phyloP scores from a whole-genome alignment of 2,888 invertebrate species.

The Lasioglossum vierecki region DNA sequence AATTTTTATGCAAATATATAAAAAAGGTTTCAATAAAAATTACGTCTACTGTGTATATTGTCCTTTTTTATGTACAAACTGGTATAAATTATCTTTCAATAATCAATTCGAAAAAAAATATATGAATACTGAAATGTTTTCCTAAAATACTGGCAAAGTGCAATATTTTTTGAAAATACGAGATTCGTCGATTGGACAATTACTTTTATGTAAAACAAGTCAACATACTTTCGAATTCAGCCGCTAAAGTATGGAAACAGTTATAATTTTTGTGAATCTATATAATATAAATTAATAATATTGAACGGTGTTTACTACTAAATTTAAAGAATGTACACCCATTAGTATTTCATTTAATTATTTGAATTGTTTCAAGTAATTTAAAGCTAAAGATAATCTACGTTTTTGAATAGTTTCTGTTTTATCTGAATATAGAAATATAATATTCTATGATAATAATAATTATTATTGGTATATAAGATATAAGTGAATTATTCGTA shows the following conservation, averaged over 20 bases:
- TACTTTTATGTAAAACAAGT: too few species aligned
- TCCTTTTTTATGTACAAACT: neutral
- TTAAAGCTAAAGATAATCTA: neutral
- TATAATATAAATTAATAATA: neutral
- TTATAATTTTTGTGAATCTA: neutral
- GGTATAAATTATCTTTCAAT: neutral
- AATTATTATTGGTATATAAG: neutral
- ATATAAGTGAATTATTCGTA: neutral
- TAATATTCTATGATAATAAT: neutral
- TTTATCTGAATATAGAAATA: neutral
- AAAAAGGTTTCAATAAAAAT: slow-evolving; percentile 14
- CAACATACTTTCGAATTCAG: slow-evolving; percentile 26
- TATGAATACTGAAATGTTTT: neutral
- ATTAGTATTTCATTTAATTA: neutral
- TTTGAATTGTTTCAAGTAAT: neutral
- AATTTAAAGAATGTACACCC: neutral
- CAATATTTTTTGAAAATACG: neutral
- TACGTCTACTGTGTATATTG: neutral
- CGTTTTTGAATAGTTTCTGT: neutral
- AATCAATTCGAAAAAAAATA: neutral
- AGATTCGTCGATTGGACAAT: neutral
- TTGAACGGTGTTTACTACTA: neutral
- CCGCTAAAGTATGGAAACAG: slow-evolving; percentile 11
- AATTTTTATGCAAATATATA: slow-evolving; percentile 9
- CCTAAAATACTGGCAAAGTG: neutral